Percentiles rank a stretch among this genome's conserved stretches.
These are phyloP conservation scores for Nephrotoma flavescens DNA, from an alignment of 2,888 invertebrate species.

Conservation along the genomic window DNA sequence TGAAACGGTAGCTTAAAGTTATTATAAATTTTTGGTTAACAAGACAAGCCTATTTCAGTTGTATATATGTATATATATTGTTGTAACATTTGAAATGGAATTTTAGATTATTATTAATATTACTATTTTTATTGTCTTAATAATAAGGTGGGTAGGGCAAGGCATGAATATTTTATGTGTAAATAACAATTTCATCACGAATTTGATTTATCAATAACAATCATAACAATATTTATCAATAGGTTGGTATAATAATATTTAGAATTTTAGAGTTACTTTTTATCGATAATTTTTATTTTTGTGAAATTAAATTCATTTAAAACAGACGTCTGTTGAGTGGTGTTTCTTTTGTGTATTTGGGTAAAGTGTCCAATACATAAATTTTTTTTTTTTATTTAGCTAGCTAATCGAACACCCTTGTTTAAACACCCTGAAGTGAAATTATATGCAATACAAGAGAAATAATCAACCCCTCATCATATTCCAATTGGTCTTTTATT, in stretches of 20 bases:
- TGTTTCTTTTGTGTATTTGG: neutral
- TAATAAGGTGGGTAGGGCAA: neutral
- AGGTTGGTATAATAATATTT: neutral
- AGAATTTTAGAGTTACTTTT: neutral
- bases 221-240: neutral
- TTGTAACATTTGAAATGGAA: neutral
- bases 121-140: neutral
- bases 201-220: neutral
- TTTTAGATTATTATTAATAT: neutral
- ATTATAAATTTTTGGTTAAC: neutral
- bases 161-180: neutral
- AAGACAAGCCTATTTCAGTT: neutral
- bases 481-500: slow-evolving; percentile 3
- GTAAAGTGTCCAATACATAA: neutral
- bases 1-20: neutral
- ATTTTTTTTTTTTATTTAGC: neutral
- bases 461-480: neutral
- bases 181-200: neutral
- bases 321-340: neutral
- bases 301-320: neutral
- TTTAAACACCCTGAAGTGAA: neutral
- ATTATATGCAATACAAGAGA: neutral
- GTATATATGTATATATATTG: neutral
- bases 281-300: neutral
- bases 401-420: neutral